Evolutionary conservation across 2,797 vertebrate species (phyloP).

Genomic region (Phataginus tricuspis): DNA sequence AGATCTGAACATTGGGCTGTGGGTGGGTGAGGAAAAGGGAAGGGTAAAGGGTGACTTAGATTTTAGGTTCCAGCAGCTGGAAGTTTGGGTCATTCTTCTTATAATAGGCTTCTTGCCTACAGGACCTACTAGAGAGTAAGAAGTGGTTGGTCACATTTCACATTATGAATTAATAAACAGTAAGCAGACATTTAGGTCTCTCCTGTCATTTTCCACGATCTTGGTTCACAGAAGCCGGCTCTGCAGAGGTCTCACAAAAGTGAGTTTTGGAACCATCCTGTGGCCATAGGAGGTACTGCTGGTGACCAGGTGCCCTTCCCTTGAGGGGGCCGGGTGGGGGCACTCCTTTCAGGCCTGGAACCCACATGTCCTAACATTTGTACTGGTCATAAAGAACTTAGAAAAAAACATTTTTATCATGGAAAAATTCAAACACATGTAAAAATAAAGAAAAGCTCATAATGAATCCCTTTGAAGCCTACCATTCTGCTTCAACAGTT

Average conservation of each 20-base stretch:
- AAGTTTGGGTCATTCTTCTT: not conserved
- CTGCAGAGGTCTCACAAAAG: not conserved
- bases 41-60: not conserved
- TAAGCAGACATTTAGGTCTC: not conserved
- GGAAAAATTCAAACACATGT: not conserved
- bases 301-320: not conserved
- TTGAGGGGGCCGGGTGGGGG: too few species aligned
- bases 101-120: not conserved
- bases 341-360: not conserved
- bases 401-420: not conserved
- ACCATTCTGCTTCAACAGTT: not conserved
- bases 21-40: not conserved
- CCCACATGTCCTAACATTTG: not conserved
- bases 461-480: not conserved
- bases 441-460: not conserved
- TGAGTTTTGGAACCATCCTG: not conserved
- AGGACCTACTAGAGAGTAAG: not conserved
- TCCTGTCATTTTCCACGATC: not conserved
- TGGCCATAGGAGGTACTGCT: not conserved
- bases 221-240: not conserved
- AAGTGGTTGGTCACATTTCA: not conserved
- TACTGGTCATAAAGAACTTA: not conserved
- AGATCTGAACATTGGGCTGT: not conserved
- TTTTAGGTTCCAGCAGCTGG: not conserved
- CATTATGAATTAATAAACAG: not conserved